A percentile compares a stretch with the other conserved stretches of the same genome.
Evolutionary conservation across 2,113 vertebrate species (phyloP).

Genomic region (Anhinga anhinga): DNA sequence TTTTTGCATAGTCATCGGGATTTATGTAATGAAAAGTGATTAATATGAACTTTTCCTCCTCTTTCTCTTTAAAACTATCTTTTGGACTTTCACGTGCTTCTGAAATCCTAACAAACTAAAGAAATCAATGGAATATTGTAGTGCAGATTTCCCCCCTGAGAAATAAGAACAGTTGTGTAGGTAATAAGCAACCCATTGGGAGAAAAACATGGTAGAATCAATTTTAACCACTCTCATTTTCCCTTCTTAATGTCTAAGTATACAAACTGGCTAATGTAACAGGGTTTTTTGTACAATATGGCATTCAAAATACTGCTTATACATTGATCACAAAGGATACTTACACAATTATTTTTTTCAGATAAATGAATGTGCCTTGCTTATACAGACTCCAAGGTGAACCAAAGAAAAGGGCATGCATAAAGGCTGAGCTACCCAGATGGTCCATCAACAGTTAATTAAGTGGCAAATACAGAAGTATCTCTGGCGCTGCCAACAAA

Average conservation of each 20-base stretch:
- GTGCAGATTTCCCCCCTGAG: neutral
- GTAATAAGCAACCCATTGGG: neutral
- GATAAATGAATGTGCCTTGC: neutral
- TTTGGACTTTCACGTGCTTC: neutral
- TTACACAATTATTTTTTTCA: neutral
- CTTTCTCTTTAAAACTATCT: neutral
- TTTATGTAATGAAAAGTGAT: neutral
- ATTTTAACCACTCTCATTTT: neutral
- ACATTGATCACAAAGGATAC: neutral
- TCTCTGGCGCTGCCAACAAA: neutral
- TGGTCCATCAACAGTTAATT: slow-evolving; percentile 64
- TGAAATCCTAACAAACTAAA: neutral
- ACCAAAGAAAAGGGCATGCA: slow-evolving; percentile 11
- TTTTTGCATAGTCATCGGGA: neutral
- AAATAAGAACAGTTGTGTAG: neutral
- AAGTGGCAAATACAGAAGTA: slow-evolving; percentile 44
- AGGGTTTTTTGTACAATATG: neutral
- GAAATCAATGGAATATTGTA: neutral
- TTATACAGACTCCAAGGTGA: slow-evolving; percentile 35
- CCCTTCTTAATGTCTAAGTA: neutral
- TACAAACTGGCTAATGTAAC: neutral
- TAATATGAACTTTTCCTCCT: neutral
- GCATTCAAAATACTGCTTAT: neutral
- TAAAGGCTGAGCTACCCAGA: slow-evolving; percentile 26
- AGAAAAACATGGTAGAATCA: neutral